Conservation (phyloP, 2,113 vertebrate genomes). For the crab-eating macaque (Macaca fascicularis) region T2T-MFA8v1.1 NC_088376.1:59946001-59946500, state of each 20-base stretch:
- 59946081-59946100: slow-evolving; percentile 16
- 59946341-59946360: not conserved
- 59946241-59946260: not conserved
- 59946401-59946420: not conserved
- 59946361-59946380: not conserved
- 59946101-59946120: not conserved
- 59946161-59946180: not conserved
- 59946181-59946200: not conserved
- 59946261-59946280: not conserved
- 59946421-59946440: slow-evolving; percentile 13
- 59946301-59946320: not conserved
- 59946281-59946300: not conserved
- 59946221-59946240: not conserved
- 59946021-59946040: not conserved
- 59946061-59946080: slow-evolving; percentile 25
- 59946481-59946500: not conserved
- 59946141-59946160: slow-evolving; percentile 41
- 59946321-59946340: slow-evolving; percentile 5
- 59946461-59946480: not conserved
- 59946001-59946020: not conserved
- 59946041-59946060: not conserved
- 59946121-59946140: not conserved
- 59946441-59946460: slow-evolving; percentile 29
- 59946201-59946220: not conserved
- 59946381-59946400: not conserved